A percentile compares a stretch with the other conserved stretches of the same genome.
Evolutionary conservation across 2,113 vertebrate species (phyloP).

Genomic region (Sylvietta virens): DNA sequence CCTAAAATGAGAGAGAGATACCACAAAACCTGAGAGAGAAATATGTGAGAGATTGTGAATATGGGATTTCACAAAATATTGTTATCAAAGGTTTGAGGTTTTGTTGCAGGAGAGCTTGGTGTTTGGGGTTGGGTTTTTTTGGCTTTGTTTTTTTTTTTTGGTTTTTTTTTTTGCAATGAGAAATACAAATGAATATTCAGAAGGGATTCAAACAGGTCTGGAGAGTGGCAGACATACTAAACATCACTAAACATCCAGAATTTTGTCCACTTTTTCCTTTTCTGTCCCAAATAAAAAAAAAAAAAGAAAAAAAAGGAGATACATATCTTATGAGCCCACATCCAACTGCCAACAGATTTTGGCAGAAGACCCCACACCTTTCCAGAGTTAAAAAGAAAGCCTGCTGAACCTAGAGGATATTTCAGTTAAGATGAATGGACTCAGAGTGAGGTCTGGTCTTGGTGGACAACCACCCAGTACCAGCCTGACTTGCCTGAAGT

Average conservation of each 20-base stretch:
- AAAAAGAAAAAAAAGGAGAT: neutral
- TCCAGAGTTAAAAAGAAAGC: neutral
- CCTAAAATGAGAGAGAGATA: neutral
- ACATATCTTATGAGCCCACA: neutral
- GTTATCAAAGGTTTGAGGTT: neutral
- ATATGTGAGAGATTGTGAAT: neutral
- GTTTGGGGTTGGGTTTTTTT: too few species aligned
- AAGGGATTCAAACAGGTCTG: neutral
- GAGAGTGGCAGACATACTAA: neutral
- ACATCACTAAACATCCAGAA: neutral
- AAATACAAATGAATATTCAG: neutral
- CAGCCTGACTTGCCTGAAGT: neutral
- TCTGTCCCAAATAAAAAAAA: neutral
- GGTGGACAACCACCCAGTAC: neutral
- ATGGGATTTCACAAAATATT: neutral
- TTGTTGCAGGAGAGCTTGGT: accelerated
- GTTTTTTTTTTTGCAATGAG: neutral
- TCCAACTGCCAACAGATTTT: neutral
- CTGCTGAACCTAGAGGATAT: neutral
- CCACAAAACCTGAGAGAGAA: neutral
- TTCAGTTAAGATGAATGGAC: neutral
- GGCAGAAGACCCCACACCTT: neutral
- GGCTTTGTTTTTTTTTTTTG: too few species aligned
- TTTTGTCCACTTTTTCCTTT: neutral
- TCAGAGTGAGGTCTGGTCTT: neutral